phyloP scores from a whole-genome alignment of 2,113 vertebrate species.

The Neofelis nebulosa region DNA sequence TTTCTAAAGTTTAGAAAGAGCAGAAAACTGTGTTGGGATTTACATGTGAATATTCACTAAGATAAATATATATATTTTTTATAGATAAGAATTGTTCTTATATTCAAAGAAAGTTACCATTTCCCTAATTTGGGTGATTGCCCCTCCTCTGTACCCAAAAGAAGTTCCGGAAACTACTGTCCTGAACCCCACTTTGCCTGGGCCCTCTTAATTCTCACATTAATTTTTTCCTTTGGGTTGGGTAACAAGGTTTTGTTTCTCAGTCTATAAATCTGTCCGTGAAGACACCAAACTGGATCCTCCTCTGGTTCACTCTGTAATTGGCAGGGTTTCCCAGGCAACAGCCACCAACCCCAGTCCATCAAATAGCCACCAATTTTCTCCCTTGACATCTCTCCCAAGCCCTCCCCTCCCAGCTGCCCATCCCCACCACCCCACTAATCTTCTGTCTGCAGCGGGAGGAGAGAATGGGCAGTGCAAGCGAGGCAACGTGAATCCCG shows the following conservation, averaged over 20 bases:
- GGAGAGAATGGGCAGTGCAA: neutral
- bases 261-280: neutral
- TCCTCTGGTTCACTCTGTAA: conserved; percentile 38
- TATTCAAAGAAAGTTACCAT: neutral
- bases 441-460: neutral
- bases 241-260: neutral
- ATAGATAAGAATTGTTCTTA: neutral
- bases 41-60: neutral
- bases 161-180: neutral
- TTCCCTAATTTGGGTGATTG: neutral
- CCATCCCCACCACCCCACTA: conserved; percentile 23
- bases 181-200: neutral
- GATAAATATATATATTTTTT: neutral
- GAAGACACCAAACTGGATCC: neutral
- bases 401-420: neutral
- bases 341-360: conserved; percentile 33
- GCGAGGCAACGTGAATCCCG: neutral
- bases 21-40: neutral
- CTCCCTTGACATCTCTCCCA: conserved; percentile 51
- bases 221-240: neutral
- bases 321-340: neutral
- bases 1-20: neutral
- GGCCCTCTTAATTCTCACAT: neutral
- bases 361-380: conserved; percentile 36
- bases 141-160: neutral